These are phyloP conservation scores for human DNA, from an alignment of 2,113 vertebrate species.

Conservation along the genomic window GRCh38 chr4:93629001-93629500, in stretches of 20 bases:
- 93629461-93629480: background rate
- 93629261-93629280: background rate
- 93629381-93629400: background rate
- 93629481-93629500: background rate
- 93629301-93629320: background rate
- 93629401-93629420: background rate
- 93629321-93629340: background rate
- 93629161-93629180: background rate
- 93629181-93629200: constrained; percentile 33
- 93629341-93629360: background rate
- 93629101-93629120: background rate
- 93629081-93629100: background rate
- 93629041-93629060: no score
- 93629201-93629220: background rate
- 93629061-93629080: background rate
- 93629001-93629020: no score
- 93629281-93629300: background rate
- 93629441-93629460: background rate
- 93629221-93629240: background rate
- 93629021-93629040: no score
- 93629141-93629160: background rate
- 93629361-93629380: background rate
- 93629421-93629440: background rate
- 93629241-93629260: background rate
- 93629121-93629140: constrained; percentile 5